phyloP scores from a whole-genome alignment of 2,797 vertebrate genomes.

The Halcyon chelicuti region DNA sequence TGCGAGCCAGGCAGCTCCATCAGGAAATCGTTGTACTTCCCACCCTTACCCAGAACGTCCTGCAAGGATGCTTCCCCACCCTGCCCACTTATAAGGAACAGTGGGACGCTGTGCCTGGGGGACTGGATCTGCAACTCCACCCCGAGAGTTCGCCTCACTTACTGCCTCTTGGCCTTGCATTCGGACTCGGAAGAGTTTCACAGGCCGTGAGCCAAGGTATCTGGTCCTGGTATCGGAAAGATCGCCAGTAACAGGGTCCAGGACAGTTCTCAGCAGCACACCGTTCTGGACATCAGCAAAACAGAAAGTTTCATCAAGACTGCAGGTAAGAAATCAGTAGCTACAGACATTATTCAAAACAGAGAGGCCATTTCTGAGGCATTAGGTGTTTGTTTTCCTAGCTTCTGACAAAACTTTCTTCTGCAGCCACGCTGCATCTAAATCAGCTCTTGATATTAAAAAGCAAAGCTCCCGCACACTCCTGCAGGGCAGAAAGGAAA shows the following conservation, averaged over 20 bases:
- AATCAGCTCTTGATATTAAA: neutral
- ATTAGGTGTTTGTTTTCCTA: neutral
- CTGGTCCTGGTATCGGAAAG: constrained; percentile 96
- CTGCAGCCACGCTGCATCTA: neutral
- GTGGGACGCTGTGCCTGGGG: fast-evolving
- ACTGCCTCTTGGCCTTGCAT: constrained; percentile 99
- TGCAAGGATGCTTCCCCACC: neutral
- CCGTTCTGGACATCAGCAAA: constrained; percentile 84
- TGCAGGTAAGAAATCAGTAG: neutral
- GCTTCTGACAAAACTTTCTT: neutral
- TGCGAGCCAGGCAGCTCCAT: neutral
- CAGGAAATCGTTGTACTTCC: neutral
- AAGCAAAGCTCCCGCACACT: neutral
- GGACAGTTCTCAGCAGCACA: constrained; percentile 92
- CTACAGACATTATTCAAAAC: neutral
- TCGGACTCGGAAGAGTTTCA: constrained; percentile 95
- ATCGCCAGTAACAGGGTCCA: constrained; percentile 96
- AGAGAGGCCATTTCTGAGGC: neutral
- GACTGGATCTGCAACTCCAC: neutral
- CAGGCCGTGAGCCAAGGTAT: constrained; percentile 94
- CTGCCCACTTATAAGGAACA: neutral
- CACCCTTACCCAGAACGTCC: constrained; percentile 1
- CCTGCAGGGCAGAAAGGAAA: neutral
- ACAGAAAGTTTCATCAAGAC: neutral
- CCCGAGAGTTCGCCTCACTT: constrained; percentile 52